phyloP scores from a whole-genome alignment of 2,113 vertebrate species.

The Todiramphus saurophagus region DNA sequence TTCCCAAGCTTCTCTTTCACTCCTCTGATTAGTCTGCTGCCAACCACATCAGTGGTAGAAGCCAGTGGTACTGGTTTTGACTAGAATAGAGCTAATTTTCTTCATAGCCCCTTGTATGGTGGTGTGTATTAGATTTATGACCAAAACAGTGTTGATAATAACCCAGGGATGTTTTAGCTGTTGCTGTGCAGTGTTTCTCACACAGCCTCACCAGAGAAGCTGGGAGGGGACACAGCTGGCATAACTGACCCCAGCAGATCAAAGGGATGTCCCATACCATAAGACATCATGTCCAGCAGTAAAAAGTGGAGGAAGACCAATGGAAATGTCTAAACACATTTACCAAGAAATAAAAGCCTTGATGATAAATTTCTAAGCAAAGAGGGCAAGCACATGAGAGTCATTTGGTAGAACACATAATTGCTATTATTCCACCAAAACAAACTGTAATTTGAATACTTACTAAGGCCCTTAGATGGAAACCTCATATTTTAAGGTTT shows the following conservation, averaged over 20 bases:
- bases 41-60: neutral
- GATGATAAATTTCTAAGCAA: neutral
- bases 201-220: rapidly evolving
- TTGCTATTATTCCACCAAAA: neutral
- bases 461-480: neutral
- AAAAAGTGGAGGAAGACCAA: neutral
- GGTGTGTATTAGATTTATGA: neutral
- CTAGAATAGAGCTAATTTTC: neutral
- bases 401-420: neutral
- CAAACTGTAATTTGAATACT: neutral
- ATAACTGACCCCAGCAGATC: neutral
- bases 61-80: neutral
- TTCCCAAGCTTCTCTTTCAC: neutral
- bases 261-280: neutral
- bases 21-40: neutral
- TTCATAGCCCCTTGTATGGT: neutral
- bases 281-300: rapidly evolving
- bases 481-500: neutral
- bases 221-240: neutral
- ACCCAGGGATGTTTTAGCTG: neutral
- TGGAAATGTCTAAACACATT: neutral
- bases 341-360: neutral
- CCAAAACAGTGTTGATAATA: neutral
- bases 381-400: neutral
- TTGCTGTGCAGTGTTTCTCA: neutral